phyloP scores from a whole-genome alignment of 2,888 invertebrate genomes.

The Leptarthrus brevirostris region DNA sequence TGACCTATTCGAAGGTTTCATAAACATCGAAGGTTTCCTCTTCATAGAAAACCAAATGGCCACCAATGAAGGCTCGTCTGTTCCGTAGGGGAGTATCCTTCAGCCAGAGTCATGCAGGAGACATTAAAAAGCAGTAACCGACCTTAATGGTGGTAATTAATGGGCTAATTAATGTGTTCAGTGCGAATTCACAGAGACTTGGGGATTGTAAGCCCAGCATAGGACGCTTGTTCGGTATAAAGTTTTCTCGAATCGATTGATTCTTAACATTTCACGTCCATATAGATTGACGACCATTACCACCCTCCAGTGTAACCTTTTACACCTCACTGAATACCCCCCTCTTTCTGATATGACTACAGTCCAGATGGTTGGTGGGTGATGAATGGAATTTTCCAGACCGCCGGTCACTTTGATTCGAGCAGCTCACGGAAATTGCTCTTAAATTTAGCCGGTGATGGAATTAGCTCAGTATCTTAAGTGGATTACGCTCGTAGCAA shows the following conservation, averaged over 20 bases:
- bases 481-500: slow-evolving; percentile 4
- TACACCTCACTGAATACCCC: background rate
- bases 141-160: slow-evolving; percentile 34
- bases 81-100: too few relatives aligned
- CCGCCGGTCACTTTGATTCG: slow-evolving; percentile 17
- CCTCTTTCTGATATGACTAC: background rate
- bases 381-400: slow-evolving; percentile 33
- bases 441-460: slow-evolving; percentile 7
- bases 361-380: background rate
- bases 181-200: slow-evolving; percentile 14
- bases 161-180: slow-evolving; percentile 33
- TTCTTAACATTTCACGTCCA: background rate
- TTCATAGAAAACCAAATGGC: background rate
- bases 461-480: slow-evolving; percentile 10
- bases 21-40: too few relatives aligned
- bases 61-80: background rate
- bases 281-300: background rate
- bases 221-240: background rate
- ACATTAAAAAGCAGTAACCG: slow-evolving; percentile 18
- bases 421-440: slow-evolving; percentile 30
- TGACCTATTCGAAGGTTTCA: background rate
- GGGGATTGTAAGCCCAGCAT: background rate
- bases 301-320: background rate
- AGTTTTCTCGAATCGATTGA: background rate
- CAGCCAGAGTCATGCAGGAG: background rate